Percentiles rank a stretch among this genome's conserved stretches.
These are phyloP conservation scores for Notarius lentiginosus DNA, from an alignment of 2,113 vertebrate genomes.

Conservation along the genomic window DNA sequence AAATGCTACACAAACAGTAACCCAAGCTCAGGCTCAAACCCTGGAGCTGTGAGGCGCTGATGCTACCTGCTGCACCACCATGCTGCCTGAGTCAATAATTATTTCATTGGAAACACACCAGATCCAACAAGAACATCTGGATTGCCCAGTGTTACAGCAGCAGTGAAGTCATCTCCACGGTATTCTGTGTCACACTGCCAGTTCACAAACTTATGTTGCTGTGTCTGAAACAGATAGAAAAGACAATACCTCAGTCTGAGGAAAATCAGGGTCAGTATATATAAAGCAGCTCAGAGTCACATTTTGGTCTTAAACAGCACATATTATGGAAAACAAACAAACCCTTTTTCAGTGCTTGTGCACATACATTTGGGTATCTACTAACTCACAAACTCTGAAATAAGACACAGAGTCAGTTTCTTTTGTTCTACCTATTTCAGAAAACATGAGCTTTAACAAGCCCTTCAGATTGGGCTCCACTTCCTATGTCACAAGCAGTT, in stretches of 20 bases:
- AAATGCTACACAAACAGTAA: neutral
- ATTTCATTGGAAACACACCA: constrained; percentile 64
- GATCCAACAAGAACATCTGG: constrained; percentile 85
- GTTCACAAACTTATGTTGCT: constrained; percentile 91
- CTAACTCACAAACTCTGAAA: too few relatives aligned
- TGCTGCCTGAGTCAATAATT: neutral
- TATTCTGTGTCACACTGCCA: constrained; percentile 90
- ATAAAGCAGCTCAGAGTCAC: neutral
- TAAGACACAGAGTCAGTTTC: too few relatives aligned
- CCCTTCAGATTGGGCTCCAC: too few relatives aligned
- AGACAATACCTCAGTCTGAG: neutral
- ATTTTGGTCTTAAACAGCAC: too few relatives aligned
- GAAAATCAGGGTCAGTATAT: neutral
- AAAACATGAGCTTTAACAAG: too few relatives aligned
- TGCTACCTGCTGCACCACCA: neutral
- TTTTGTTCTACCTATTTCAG: too few relatives aligned
- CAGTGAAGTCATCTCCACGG: constrained; percentile 83
- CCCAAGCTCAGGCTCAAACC: neutral
- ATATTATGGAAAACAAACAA: too few relatives aligned
- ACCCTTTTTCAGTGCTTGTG: too few relatives aligned
- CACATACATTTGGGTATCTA: too few relatives aligned
- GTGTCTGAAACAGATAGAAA: constrained; percentile 72
- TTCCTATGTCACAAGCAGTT: too few relatives aligned
- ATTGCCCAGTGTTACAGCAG: constrained; percentile 84
- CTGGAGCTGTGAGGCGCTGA: neutral